Percentiles rank a stretch among this genome's conserved stretches.
These are phyloP conservation scores for Drosophila antonietae DNA, from an alignment of 2,888 invertebrate species.

Conservation along the genomic window DNA sequence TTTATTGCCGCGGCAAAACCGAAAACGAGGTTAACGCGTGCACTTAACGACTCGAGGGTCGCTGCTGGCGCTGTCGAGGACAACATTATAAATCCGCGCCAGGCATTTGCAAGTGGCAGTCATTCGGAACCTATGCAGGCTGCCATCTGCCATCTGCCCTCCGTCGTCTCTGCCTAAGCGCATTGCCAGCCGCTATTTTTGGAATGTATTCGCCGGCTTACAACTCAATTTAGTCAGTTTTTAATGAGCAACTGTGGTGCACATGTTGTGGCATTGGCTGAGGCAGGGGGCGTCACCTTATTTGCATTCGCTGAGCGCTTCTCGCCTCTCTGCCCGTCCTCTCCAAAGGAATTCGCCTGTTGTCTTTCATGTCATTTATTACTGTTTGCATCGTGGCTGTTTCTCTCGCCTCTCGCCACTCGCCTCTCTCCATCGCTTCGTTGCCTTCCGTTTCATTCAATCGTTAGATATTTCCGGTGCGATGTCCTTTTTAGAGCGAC, in stretches of 20 bases:
- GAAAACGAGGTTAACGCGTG: conserved; percentile 77
- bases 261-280: conserved; percentile 46
- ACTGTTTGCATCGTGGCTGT: conserved; percentile 49
- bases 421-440: conserved; percentile 3
- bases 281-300: conserved; percentile 44
- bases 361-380: conserved; percentile 75
- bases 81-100: conserved; percentile 76
- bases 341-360: conserved; percentile 64
- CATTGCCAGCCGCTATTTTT: conserved; percentile 52
- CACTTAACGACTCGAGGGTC: conserved; percentile 71
- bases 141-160: conserved; percentile 3
- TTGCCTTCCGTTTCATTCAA: conserved; percentile 68
- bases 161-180: conserved; percentile 40
- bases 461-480: conserved; percentile 76
- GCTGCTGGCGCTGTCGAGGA: conserved; percentile 59
- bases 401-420: conserved; percentile 16
- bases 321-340: conserved; percentile 34
- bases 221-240: conserved; percentile 76
- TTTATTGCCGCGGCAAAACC: conserved; percentile 57
- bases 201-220: conserved; percentile 41
- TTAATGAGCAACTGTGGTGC: conserved; percentile 68
- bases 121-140: conserved; percentile 43
- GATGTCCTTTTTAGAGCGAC: conserved; percentile 69
- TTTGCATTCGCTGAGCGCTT: conserved; percentile 73
- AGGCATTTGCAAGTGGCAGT: conserved; percentile 79